phyloP scores from a whole-genome alignment of 2,113 vertebrate species.

The Corapipo altera region DNA sequence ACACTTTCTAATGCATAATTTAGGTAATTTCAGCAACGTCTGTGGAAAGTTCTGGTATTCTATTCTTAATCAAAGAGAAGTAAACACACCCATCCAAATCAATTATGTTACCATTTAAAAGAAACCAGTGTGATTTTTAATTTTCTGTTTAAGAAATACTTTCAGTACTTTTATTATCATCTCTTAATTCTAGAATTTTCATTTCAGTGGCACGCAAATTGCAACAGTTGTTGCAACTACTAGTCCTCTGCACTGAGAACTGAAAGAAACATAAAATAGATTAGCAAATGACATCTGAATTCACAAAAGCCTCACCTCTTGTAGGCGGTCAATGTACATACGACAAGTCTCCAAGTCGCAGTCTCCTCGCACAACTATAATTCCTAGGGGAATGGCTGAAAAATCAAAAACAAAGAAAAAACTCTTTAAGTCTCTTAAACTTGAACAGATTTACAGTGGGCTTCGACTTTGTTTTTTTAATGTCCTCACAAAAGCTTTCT shows the following conservation, averaged over 20 bases:
- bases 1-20: not conserved
- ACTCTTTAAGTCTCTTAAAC: not conserved
- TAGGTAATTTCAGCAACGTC: not conserved
- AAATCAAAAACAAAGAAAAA: slow-evolving; percentile 15
- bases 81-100: not conserved
- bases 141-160: not conserved
- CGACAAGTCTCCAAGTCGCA: slow-evolving; percentile 98
- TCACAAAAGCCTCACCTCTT: slow-evolving; percentile 84
- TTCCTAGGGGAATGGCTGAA: slow-evolving; percentile 91
- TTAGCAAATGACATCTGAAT: not conserved
- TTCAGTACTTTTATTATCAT: not conserved
- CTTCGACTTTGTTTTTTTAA: not conserved
- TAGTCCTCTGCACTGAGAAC: not conserved
- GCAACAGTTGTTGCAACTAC: not conserved
- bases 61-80: not conserved
- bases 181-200: not conserved
- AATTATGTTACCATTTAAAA: not conserved
- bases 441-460: not conserved
- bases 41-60: not conserved
- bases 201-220: not conserved
- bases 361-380: slow-evolving; percentile 94
- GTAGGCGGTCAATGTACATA: slow-evolving; percentile 93
- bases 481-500: not conserved
- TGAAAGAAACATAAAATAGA: not conserved
- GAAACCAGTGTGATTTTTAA: not conserved